These are phyloP conservation scores for Alloscopus bannaensis DNA, from an alignment of 2,888 invertebrate species.

Conservation along the genomic window DNA sequence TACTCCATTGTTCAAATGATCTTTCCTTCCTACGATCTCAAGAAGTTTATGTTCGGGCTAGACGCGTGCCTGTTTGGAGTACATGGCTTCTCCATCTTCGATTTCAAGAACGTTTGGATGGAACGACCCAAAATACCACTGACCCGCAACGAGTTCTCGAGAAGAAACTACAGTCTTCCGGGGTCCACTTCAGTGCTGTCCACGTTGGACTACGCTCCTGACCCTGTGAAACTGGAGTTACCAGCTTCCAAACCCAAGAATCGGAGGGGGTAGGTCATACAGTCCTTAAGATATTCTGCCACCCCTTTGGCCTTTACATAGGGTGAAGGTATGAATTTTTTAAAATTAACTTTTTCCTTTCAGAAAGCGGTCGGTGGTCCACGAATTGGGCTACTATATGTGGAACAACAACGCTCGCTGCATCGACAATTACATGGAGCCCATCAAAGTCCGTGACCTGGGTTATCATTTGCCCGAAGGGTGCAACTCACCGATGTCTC, in stretches of 20 bases:
- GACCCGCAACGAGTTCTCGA: slow-evolving; percentile 35
- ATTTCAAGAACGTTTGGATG: slow-evolving; percentile 40
- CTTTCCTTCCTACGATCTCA: slow-evolving; percentile 63
- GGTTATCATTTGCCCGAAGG: slow-evolving; percentile 37
- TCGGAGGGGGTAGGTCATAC: too few relatives aligned
- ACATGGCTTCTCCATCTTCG: slow-evolving; percentile 44
- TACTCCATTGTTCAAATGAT: slow-evolving; percentile 47
- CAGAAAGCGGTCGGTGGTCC: not conserved
- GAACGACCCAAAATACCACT: slow-evolving; percentile 54
- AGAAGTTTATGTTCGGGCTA: slow-evolving; percentile 52
- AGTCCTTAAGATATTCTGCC: too few relatives aligned
- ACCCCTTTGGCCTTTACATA: too few relatives aligned
- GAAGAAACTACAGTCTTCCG: slow-evolving; percentile 14
- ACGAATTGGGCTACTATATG: slow-evolving; percentile 8
- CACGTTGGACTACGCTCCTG: slow-evolving; percentile 37
- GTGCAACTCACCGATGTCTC: slow-evolving; percentile 21
- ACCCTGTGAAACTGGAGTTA: too few relatives aligned
- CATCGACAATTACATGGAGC: slow-evolving; percentile 42
- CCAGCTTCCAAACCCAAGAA: too few relatives aligned
- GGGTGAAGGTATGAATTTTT: not conserved
- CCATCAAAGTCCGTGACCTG: not conserved
- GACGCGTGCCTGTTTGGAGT: slow-evolving; percentile 60
- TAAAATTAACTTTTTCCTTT: not conserved
- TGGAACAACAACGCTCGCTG: slow-evolving; percentile 36
- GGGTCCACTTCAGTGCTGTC: slow-evolving; percentile 21